Evolutionary conservation across 2,797 vertebrate species (phyloP).

Genomic region (Apodemus agrarius): DNA sequence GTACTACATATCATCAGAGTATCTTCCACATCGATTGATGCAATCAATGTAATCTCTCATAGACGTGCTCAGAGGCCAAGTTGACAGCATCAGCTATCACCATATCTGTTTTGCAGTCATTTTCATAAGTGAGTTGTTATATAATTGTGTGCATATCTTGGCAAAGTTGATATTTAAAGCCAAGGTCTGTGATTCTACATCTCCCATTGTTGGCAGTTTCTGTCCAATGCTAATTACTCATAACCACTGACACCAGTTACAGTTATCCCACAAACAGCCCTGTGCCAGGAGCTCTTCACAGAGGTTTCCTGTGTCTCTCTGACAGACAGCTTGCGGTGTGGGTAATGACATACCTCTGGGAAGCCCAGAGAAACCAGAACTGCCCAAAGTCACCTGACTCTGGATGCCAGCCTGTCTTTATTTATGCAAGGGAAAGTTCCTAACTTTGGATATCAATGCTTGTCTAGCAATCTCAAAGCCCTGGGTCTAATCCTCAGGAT

Average conservation of each 20-base stretch:
- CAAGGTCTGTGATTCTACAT: not conserved
- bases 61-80: too few relatives aligned
- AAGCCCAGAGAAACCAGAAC: not conserved
- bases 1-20: not conserved
- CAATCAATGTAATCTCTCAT: not conserved
- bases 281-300: not conserved
- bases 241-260: not conserved
- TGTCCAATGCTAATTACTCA: not conserved
- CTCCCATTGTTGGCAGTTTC: not conserved
- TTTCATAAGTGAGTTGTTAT: not conserved
- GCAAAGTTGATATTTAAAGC: not conserved
- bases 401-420: not conserved
- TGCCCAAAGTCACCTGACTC: not conserved
- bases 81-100: not conserved
- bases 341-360: not conserved
- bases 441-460: not conserved
- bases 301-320: not conserved
- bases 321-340: not conserved
- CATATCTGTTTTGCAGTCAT: not conserved
- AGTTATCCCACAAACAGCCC: not conserved
- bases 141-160: not conserved
- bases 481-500: not conserved
- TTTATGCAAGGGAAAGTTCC: not conserved
- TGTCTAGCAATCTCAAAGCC: not conserved
- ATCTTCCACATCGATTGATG: not conserved